A percentile compares a stretch with the other conserved stretches of the same genome.
phyloP scores from a whole-genome alignment of 2,797 vertebrate species.

The Oophaga sylvatica region DNA sequence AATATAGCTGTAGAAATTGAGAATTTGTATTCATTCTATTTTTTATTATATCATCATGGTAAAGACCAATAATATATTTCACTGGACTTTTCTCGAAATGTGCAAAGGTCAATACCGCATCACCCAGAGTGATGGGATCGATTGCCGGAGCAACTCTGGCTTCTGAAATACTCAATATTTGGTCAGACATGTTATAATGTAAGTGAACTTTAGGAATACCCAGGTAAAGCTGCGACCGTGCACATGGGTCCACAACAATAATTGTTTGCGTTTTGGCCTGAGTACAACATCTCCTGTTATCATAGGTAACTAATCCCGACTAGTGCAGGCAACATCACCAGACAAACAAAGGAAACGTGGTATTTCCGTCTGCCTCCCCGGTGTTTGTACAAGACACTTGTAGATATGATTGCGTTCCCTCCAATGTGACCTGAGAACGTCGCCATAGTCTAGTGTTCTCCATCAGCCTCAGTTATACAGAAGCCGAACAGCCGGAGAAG shows the following conservation, averaged over 20 bases:
- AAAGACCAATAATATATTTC: neutral
- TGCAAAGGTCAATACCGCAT: neutral
- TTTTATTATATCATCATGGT: neutral
- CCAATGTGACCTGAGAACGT: constrained; percentile 30
- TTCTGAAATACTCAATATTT: constrained; percentile 21
- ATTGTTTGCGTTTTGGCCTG: constrained; percentile 53
- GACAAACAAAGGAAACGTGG: constrained; percentile 57
- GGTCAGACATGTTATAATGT: constrained; percentile 50
- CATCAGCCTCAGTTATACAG: constrained; percentile 46
- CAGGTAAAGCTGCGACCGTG: constrained; percentile 50
- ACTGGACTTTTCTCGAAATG: neutral
- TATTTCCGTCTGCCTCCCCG: constrained; percentile 50
- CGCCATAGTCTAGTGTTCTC: constrained; percentile 44
- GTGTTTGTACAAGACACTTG: constrained; percentile 50
- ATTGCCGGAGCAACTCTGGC: constrained; percentile 12
- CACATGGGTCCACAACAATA: constrained; percentile 42
- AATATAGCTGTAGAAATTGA: neutral
- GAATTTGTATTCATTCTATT: neutral
- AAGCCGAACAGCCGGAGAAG: constrained; percentile 5
- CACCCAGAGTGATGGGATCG: neutral
- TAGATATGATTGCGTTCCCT: constrained; percentile 51
- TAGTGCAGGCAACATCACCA: constrained; percentile 31
- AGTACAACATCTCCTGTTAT: constrained; percentile 59
- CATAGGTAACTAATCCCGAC: constrained; percentile 58
- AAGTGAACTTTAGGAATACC: constrained; percentile 33